These are phyloP conservation scores for Erythrocercus mccallii DNA, from an alignment of 2,113 vertebrate genomes.

Conservation along the genomic window DNA sequence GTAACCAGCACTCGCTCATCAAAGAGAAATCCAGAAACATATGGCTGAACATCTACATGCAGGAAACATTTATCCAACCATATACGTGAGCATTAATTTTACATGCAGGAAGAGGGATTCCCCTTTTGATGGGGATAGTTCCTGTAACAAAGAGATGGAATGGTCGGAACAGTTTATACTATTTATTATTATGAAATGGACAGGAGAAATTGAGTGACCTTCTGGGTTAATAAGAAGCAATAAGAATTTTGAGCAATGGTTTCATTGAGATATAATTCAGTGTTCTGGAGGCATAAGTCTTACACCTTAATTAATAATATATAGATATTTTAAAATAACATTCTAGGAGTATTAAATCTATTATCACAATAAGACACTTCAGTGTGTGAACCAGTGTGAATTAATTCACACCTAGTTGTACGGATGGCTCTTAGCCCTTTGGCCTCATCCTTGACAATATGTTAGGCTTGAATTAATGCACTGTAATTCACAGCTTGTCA, in stretches of 20 bases:
- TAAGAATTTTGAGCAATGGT: constrained; percentile 69
- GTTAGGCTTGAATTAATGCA: constrained; percentile 55
- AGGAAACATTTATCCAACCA: constrained; percentile 27
- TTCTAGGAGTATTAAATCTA: constrained; percentile 63
- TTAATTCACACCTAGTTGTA: constrained; percentile 64
- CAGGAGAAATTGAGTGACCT: constrained; percentile 68
- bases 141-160: constrained; percentile 58
- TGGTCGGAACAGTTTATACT: constrained; percentile 40
- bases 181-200: constrained; percentile 64
- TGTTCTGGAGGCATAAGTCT: constrained; percentile 41
- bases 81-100: constrained; percentile 48
- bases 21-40: constrained; percentile 1
- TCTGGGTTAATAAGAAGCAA: constrained; percentile 74
- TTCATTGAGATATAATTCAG: constrained; percentile 69
- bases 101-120: constrained; percentile 50
- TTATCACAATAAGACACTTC: constrained; percentile 60
- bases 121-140: constrained; percentile 56
- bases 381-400: constrained; percentile 46
- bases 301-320: constrained; percentile 67
- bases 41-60: background rate
- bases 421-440: constrained; percentile 50
- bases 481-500: constrained; percentile 65
- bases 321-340: constrained; percentile 70
- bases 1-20: background rate
- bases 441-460: constrained; percentile 35